Percentiles rank a stretch among this genome's conserved stretches.
Evolutionary conservation across 2,113 vertebrate species (phyloP).

Genomic region (Nycticryphes semicollaris): DNA sequence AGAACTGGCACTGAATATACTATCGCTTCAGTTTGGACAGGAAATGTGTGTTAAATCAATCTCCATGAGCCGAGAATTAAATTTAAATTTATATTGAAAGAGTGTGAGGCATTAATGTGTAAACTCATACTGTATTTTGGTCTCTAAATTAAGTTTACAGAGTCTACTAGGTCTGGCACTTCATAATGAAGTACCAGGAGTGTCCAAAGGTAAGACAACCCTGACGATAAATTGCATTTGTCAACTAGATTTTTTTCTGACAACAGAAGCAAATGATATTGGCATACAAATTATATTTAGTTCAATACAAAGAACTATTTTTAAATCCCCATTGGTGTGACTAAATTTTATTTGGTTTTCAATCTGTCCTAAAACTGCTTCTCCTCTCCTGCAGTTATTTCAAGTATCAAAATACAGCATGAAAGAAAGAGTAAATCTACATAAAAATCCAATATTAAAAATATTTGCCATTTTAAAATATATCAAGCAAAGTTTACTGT

Average conservation of each 20-base stretch:
- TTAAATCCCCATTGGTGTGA: neutral
- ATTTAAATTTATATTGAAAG: conserved; percentile 22
- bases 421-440: neutral
- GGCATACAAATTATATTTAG: neutral
- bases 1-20: neutral
- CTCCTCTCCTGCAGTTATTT: neutral
- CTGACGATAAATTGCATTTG: conserved; percentile 3
- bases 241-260: conserved; percentile 31
- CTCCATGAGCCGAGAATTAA: neutral
- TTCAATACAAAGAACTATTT: neutral
- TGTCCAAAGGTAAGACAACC: conserved; percentile 11
- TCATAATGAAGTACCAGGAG: neutral
- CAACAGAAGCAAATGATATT: conserved; percentile 24
- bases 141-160: conserved; percentile 22
- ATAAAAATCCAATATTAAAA: neutral
- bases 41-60: neutral
- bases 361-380: neutral
- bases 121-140: neutral
- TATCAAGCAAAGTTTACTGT: neutral
- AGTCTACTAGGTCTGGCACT: neutral
- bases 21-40: neutral
- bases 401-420: neutral
- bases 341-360: neutral
- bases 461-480: neutral
- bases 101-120: neutral